These are phyloP conservation scores for Melipona quadrifasciata DNA, from an alignment of 1,140 invertebrate species.

Conservation along the genomic window DNA sequence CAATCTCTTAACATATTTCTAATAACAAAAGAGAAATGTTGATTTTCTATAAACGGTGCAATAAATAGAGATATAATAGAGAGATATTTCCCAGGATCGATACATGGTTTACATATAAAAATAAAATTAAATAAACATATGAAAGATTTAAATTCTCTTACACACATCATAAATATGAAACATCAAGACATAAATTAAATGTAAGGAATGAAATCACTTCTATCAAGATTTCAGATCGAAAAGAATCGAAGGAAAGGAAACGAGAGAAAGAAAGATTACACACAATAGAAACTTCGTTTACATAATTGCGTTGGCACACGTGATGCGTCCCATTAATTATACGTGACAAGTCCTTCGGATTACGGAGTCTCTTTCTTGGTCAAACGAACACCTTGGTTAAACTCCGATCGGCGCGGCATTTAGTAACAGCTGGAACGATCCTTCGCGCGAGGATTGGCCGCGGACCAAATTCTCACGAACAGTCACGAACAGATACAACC, in stretches of 20 bases:
- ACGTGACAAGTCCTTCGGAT: background rate
- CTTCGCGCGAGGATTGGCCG: conserved; percentile 37
- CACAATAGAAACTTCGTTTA: conserved; percentile 6
- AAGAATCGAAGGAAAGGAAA: background rate
- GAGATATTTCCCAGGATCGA: too few relatives aligned
- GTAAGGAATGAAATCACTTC: background rate
- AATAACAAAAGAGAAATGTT: too few relatives aligned
- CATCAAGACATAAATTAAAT: too few relatives aligned
- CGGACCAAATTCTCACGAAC: conserved; percentile 49
- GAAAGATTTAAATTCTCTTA: too few relatives aligned
- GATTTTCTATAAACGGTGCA: too few relatives aligned
- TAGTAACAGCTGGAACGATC: conserved; percentile 37
- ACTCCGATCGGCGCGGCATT: conserved; percentile 1
- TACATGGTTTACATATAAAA: too few relatives aligned
- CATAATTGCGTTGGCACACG: conserved; percentile 8
- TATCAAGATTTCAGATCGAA: background rate
- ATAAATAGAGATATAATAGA: too few relatives aligned
- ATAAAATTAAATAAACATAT: too few relatives aligned
- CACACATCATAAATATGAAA: too few relatives aligned
- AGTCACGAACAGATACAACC: conserved; percentile 38
- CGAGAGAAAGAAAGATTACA: background rate
- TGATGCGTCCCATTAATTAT: background rate
- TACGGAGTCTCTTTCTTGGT: background rate
- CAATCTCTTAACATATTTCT: too few relatives aligned
- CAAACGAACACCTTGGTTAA: background rate